Evolutionary conservation across 2,888 invertebrate species (phyloP).

Genomic region (Crematogaster levior): DNA sequence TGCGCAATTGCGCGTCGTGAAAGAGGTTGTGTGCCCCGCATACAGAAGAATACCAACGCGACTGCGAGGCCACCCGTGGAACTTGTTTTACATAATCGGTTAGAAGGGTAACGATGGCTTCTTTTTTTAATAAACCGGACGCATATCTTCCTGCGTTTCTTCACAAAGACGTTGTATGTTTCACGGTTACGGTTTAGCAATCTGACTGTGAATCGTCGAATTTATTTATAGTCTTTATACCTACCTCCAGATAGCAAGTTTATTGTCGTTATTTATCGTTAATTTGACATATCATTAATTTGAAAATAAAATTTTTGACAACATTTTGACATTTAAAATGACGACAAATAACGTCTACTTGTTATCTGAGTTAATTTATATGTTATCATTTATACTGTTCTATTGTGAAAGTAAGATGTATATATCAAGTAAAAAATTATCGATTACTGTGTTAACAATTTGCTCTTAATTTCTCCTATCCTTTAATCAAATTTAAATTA

Average conservation of each 20-base stretch:
- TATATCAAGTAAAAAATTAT: not conserved
- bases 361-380: too few species aligned
- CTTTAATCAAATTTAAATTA: not conserved
- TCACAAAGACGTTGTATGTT: not conserved
- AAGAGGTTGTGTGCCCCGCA: slow-evolving; percentile 48
- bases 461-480: not conserved
- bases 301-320: too few species aligned
- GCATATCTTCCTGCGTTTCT: slow-evolving; percentile 44
- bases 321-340: too few species aligned
- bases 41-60: slow-evolving; percentile 58
- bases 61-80: slow-evolving; percentile 75
- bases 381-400: not conserved
- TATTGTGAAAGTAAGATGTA: not conserved
- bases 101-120: slow-evolving; percentile 66
- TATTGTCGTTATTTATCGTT: too few species aligned
- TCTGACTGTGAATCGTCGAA: slow-evolving; percentile 23
- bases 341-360: too few species aligned
- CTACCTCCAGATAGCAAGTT: too few species aligned
- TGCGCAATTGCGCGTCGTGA: slow-evolving; percentile 63
- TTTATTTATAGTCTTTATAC: slow-evolving; percentile 9
- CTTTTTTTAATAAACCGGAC: slow-evolving; percentile 68
- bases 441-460: not conserved
- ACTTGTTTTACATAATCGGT: slow-evolving; percentile 78
- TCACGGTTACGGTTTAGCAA: slow-evolving; percentile 24
- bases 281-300: too few species aligned